These are phyloP conservation scores for Zygaena filipendulae DNA, from an alignment of 2,888 invertebrate genomes.

Conservation along the genomic window DNA sequence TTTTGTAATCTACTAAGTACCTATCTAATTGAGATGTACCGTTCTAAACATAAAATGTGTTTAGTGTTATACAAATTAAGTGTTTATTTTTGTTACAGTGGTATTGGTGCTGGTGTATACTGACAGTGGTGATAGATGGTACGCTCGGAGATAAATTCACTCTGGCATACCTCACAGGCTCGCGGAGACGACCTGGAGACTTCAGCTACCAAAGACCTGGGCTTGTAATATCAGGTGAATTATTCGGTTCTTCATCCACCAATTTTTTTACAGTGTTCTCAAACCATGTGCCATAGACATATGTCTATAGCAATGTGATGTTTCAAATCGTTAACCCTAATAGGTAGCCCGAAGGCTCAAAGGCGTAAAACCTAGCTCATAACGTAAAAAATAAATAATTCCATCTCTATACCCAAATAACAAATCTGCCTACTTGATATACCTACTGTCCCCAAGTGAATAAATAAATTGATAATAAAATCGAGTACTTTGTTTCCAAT, in stretches of 20 bases:
- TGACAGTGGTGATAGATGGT: conserved; percentile 26
- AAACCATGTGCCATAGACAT: too few species aligned
- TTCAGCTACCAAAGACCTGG: conserved; percentile 82
- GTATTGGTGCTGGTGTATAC: conserved; percentile 38
- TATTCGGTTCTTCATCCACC: too few species aligned
- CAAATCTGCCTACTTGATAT: too few species aligned
- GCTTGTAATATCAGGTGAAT: conserved; percentile 66
- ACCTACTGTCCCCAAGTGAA: too few species aligned
- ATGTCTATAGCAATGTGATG: too few species aligned
- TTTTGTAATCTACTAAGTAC: too few species aligned
- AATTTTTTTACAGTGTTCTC: conserved; percentile 11
- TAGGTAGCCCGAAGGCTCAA: conserved; percentile 5
- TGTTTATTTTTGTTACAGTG: conserved; percentile 31
- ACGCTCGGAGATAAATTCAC: conserved; percentile 71
- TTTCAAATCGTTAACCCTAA: conserved; percentile 16
- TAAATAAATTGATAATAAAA: too few species aligned
- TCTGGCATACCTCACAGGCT: conserved; percentile 87
- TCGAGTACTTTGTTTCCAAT: conserved; percentile 26
- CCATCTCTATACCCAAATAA: too few species aligned
- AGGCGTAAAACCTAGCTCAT: too few species aligned
- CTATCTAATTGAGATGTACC: too few species aligned
- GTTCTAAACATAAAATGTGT: too few species aligned
- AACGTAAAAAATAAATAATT: too few species aligned
- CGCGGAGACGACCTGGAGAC: conserved; percentile 81
- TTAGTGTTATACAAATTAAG: background rate